Conservation (phyloP, 2,113 vertebrate species). For the Ariopsis seemanni region DNA sequence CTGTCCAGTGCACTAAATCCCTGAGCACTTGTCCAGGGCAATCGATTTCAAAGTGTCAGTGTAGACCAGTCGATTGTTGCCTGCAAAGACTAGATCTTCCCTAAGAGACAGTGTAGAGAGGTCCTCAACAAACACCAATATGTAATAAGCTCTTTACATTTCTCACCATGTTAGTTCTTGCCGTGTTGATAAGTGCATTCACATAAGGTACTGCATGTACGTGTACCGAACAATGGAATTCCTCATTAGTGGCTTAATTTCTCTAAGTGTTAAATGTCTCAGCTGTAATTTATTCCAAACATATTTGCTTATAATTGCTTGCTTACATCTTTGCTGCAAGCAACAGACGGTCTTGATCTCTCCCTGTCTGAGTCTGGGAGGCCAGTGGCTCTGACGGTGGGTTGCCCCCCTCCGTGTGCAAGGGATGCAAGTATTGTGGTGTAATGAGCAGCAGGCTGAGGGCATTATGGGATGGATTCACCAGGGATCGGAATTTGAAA, state of each 20-base stretch:
- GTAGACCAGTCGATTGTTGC: slow-evolving; percentile 37
- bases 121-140: slow-evolving; percentile 28
- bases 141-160: slow-evolving; percentile 63
- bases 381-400: slow-evolving; percentile 47
- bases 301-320: slow-evolving; percentile 49
- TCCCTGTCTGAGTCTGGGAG: slow-evolving; percentile 43
- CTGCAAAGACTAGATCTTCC: slow-evolving; percentile 40
- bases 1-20: slow-evolving; percentile 48
- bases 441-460: slow-evolving; percentile 53
- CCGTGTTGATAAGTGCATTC: slow-evolving; percentile 53
- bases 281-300: slow-evolving; percentile 45
- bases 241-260: slow-evolving; percentile 55
- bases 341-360: slow-evolving; percentile 39
- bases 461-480: slow-evolving; percentile 48
- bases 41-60: slow-evolving; percentile 54
- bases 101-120: slow-evolving; percentile 46
- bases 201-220: slow-evolving; percentile 39
- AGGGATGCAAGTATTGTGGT: slow-evolving; percentile 47
- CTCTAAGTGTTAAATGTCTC: slow-evolving; percentile 26
- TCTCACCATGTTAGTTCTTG: slow-evolving; percentile 50
- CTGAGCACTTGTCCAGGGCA: slow-evolving; percentile 47
- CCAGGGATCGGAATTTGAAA: slow-evolving; percentile 33
- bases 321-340: slow-evolving; percentile 27
- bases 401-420: slow-evolving; percentile 24
- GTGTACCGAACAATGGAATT: slow-evolving; percentile 23